Evolutionary conservation across 2,797 vertebrate genomes (phyloP), one percentile per base, ranked within the genome.

Genomic region (Lutjanus argentimaculatus): DNA sequence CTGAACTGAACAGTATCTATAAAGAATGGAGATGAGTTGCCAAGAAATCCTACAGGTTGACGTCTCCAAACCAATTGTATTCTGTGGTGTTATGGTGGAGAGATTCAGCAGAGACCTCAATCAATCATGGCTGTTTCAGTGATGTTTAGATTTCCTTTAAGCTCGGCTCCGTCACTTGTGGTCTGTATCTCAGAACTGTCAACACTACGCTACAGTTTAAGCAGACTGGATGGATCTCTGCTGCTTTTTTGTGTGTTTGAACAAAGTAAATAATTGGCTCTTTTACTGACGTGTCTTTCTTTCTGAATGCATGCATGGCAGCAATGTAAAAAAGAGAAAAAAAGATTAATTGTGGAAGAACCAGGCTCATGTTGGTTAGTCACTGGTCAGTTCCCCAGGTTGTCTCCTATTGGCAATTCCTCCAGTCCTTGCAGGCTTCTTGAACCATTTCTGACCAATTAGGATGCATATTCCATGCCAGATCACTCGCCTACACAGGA

Each of bases 391-490:
- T 67, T 73, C 25, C 73, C 12, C n/a, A 65, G 63, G 40, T 0
- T 11, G 53, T 56, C 48, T 62, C 6, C 42, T 1, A 6, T 25
- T 51, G 17, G 55, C 40, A 0, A 8, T 40, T 75, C 25, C 12
- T 80, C 30, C 89, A 48, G 64, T 75, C 42, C 51, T 77, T 17
- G 87, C 92, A 82, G 68, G 93, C 61, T 77, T 93, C 75, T 13
- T 92, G 25, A 96, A 90, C 83, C 95, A 49, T 79, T 94, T 96
- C 19, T 94, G 80, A 72, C 96, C 94, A 36, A 97, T 80, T 53
- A 95, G 88, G 84, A 92, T 61, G 40, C 94, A 95, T 2, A 97
- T 87, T 59, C 93, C 95, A 80, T 96, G 94, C 96, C 96, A 97
- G 64, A 97, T 70, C 66, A 97, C 13, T 82, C 96, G 94, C 51